Percentiles rank a stretch among this genome's conserved stretches.
Conservation (phyloP, 2,113 vertebrate genomes). For the Aleadryas rufinucha region DNA sequence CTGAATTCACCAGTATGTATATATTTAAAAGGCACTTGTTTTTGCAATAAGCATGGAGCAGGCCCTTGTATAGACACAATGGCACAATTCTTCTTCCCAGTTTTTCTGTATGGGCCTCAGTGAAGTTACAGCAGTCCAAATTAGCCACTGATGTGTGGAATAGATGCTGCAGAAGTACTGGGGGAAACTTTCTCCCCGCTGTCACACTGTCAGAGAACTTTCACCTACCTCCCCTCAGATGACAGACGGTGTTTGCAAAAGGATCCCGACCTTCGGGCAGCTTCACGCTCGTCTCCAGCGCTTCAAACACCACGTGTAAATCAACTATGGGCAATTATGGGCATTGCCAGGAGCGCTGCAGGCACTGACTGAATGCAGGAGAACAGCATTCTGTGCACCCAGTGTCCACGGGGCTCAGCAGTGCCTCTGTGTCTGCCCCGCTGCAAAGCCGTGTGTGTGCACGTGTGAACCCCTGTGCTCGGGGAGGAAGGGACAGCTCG, state of each 20-base stretch:
- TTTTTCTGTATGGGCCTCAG: background rate
- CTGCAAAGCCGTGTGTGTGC: background rate
- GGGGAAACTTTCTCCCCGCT: constrained; percentile 7
- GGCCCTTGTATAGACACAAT: background rate
- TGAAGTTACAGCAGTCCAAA: background rate
- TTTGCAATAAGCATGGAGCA: background rate
- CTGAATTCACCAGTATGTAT: background rate
- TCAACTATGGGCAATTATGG: background rate
- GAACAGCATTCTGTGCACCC: background rate
- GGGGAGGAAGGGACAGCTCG: background rate
- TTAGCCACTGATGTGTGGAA: constrained; percentile 9
- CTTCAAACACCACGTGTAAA: background rate
- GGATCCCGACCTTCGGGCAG: background rate
- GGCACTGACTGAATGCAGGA: background rate
- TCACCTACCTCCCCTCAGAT: background rate
- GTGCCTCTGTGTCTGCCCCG: accelerated
- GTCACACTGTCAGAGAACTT: background rate
- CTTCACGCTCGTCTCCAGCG: background rate
- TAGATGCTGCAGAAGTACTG: background rate
- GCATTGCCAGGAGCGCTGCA: background rate
- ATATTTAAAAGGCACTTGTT: background rate
- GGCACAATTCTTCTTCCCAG: background rate
- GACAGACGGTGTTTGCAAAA: background rate
- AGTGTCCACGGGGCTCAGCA: background rate
- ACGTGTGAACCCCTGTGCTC: no score